Evolutionary conservation across 2,113 vertebrate species (phyloP), one percentile per base, ranked within the genome.

Genomic region (Callocephalon fimbriatum): DNA sequence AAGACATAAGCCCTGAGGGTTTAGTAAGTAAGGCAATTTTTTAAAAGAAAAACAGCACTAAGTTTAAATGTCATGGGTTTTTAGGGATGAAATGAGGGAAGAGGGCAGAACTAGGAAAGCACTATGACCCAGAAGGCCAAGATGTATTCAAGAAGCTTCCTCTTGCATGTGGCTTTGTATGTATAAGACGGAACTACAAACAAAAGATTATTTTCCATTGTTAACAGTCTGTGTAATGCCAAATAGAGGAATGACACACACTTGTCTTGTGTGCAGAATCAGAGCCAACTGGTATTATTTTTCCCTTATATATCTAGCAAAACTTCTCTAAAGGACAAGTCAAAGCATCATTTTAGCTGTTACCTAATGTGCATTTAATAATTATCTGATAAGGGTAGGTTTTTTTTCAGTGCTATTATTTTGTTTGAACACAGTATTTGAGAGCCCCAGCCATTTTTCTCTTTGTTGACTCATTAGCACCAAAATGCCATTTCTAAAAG

Each of bases 381-480:
- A 45, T 71, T 92, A 78, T 75, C 25, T 78, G 67, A 51, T 88
- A 66, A 76, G 27, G 3, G 1, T 11, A 40, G 40, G 9, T 0
- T 9, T 37, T 62, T 90, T 77, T 75, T 25, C 63, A 77, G 25
- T 61, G 63, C 16, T 90, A n/a, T 92, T 73, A 73, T 7, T 58
- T 83, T 90, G 23, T 88, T 81, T 95, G 67, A 88, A 84, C 12
- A 80, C 9, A 51, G 12, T n/a, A 25, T 81, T 96, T 38, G 65
- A 86, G 35, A 91, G 9, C 12, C 20, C 17, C 14, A 78, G 48
- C 71, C 15, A 67, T 48, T 80, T 88, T 89, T 93, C 20, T 80
- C 47, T 90, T 84, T 93, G 65, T 93, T 97, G 79, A 95, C 61
- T 86, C 79, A 90, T 94, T 95, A 95, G 44, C 38, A 84, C 51